Conservation (phyloP, 53 echinoderm and acorn worm genomes). For the Paelopatides confundens region DNA sequence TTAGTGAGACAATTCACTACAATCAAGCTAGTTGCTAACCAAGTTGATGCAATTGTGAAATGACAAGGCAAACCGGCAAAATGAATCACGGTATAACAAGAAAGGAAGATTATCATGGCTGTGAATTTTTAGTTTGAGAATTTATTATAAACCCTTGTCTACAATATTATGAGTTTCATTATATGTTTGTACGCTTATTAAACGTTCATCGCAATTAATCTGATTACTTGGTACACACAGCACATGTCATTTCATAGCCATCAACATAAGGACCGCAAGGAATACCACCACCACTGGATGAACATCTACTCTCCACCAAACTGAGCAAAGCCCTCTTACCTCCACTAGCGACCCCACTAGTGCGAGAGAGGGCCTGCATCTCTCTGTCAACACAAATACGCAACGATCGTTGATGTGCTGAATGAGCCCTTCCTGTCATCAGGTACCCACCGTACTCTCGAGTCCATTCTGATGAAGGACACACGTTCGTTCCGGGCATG, state of each 20-base stretch:
- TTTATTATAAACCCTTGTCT: too few relatives aligned
- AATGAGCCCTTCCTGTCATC: neutral
- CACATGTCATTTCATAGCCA: constrained; percentile 67
- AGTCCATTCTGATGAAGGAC: constrained; percentile 1
- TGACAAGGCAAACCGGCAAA: too few relatives aligned
- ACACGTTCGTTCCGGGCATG: constrained; percentile 11
- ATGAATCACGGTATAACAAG: too few relatives aligned
- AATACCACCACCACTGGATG: constrained; percentile 32
- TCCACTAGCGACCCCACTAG: neutral
- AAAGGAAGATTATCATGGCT: too few relatives aligned
- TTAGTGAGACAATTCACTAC: too few relatives aligned
- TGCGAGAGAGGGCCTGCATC: neutral
- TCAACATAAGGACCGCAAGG: constrained; percentile 57
- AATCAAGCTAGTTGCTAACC: too few relatives aligned
- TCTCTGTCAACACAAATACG: constrained; percentile 25
- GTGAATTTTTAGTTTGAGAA: too few relatives aligned
- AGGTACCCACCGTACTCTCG: constrained; percentile 16
- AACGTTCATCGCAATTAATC: too few relatives aligned
- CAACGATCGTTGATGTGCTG: neutral
- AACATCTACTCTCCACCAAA: constrained; percentile 55
- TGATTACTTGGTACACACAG: constrained; percentile 72
- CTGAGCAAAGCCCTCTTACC: constrained; percentile 17
- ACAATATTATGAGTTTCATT: too few relatives aligned
- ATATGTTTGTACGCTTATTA: too few relatives aligned
- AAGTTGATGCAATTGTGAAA: too few relatives aligned